Evolutionary conservation across 2,113 vertebrate genomes (phyloP), one percentile per base, ranked within the genome.

Genomic region (Brachyistius frenatus): DNA sequence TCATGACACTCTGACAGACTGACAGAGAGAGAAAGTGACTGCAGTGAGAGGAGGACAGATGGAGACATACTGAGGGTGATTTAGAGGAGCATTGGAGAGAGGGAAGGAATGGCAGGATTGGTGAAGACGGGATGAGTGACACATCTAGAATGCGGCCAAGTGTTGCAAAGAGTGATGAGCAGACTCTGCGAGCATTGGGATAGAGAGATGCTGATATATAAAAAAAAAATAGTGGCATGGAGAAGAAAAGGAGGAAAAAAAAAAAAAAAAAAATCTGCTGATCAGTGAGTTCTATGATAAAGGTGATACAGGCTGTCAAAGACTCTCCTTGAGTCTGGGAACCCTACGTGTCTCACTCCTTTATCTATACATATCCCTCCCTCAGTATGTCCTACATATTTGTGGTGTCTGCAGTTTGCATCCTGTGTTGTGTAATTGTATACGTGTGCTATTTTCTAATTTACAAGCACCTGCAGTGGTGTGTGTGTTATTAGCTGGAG

Each of bases 401-500:
- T 57, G 66, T 71, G 23, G 5, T 56, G 31, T 63, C 58, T 74
- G n/a, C 81, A 78, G 13, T 15, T 36, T 76, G 32, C 23, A 77
- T 70, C 7, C 5, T 56, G 30, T 66, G 15, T 55, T 64, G 33
- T 66, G 56, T 63, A 37, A 46, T 15, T 60, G 76, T 61, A 50
- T 47, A 0, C 61, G 65, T 72, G 33, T 33, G 33, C 35, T 36
- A 50, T 73, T 79, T 78, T 76, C 53, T 81, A 60, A 86, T 89
- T 85, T 76, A 81, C 35, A 81, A 75, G 49, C 73, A 78, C 49
- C 80, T 78, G 71, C 83, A 65, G 56, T 76, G 76, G 62, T 73
- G 57, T 71, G 81, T 50, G 65, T 72, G 84, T 86, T 86, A 86
- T 84, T 86, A 90, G 80, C 83, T 73, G 73, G 55, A 83, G 83